Evolutionary conservation across 2,113 vertebrate species (phyloP), one percentile per base, ranked within the genome.

Genomic region (Engraulis encrasicolus): DNA sequence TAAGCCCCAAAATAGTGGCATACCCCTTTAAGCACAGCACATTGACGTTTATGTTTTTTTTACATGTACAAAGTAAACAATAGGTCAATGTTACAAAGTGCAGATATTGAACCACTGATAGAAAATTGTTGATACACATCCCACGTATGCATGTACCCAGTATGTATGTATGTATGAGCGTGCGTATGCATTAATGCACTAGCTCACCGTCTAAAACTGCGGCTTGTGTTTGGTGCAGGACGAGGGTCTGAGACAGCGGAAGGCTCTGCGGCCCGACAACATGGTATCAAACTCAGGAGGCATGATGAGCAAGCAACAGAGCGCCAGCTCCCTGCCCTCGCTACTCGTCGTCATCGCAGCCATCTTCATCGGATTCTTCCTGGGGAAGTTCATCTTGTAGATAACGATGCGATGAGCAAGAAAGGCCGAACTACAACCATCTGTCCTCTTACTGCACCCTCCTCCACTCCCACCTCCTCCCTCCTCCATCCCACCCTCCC

Each of bases 361-460:
- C 93, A 96, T 97, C 93, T 97, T 97, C 96, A 97, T 97, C 91
- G 96, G 96, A 92, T 96, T 97, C 96, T 97, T 97, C 96, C 93
- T 97, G 94, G 96, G 96, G 92, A 97, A 97, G 91, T 97, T 97
- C 92, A 96, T 97, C 94, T 96, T 97, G 95, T 97, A 97, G 96
- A 54, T 36, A 58, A 74, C 31, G 27, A n/a, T n/a, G n/a, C n/a
- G n/a, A n/a, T n/a, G n/a, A n/a, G n/a, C n/a, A n/a, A n/a, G n/a
- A n/a, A 74, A 54, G 50, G 54, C 50, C 36, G 66, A 74, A 36
- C 31, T 74, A 74, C 66, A 15, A 74, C 66, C 27, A 27, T 74
- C 66, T 74, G 27, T 74, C 27, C 66, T 15, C 66, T 2, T 2
- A 27, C 12, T 15, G 54, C 85, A 54, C 40, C 23, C 78, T 82